A percentile compares a stretch with the other conserved stretches of the same genome.
Conservation (phyloP, 2,888 invertebrate genomes). For the Eupithecia dodoneata region DNA sequence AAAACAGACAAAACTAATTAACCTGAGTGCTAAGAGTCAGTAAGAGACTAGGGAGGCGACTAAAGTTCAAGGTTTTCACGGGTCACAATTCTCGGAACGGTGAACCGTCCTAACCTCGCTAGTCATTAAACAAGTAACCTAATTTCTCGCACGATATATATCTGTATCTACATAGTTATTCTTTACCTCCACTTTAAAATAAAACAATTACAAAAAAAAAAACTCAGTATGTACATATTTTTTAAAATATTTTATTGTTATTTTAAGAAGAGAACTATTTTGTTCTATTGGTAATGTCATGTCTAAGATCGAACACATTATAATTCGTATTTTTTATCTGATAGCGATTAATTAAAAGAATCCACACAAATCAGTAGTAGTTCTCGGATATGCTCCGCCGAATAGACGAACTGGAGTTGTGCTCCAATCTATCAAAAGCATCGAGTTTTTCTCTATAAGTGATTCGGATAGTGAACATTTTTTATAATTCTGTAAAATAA, state of each 20-base stretch:
- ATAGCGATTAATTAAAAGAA: conserved; percentile 64
- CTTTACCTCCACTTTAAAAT: neutral
- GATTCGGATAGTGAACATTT: conserved; percentile 70
- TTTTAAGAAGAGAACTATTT: no score
- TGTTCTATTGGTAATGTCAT: neutral
- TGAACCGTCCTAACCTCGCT: neutral
- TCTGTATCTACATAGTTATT: neutral
- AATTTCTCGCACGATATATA: neutral
- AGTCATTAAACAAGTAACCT: neutral
- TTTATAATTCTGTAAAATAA: conserved; percentile 71
- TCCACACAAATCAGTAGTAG: conserved; percentile 84
- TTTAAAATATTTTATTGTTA: neutral
- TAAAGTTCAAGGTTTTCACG: neutral
- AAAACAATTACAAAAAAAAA: neutral
- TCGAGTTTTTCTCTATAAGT: conserved; percentile 54
- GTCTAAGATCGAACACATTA: neutral
- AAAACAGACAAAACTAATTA: no score
- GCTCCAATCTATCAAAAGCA: conserved; percentile 85
- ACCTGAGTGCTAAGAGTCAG: no score
- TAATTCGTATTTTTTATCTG: neutral
- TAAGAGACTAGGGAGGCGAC: neutral
- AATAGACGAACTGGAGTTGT: conserved; percentile 87
- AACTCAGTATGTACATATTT: neutral
- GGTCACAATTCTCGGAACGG: neutral
- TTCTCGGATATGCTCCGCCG: conserved; percentile 86